Evolutionary conservation across 2,888 invertebrate genomes (phyloP).

Genomic region (Cheilosia variabilis): DNA sequence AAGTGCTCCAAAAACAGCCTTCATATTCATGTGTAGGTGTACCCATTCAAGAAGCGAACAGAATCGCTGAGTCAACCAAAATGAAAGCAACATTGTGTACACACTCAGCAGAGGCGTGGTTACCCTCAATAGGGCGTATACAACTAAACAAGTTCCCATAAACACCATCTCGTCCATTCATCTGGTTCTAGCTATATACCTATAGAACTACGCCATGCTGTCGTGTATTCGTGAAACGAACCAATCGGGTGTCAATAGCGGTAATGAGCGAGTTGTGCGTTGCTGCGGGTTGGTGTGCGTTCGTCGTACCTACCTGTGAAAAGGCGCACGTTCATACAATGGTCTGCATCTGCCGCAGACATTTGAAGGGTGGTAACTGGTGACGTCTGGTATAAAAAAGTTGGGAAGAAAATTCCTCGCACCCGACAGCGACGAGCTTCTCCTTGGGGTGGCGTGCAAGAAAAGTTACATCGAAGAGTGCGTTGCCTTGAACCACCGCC

Average conservation of each 20-base stretch:
- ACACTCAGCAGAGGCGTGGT: slow-evolving; percentile 63
- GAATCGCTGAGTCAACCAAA: slow-evolving; percentile 67
- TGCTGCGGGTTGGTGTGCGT: slow-evolving; percentile 18
- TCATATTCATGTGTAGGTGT: neutral
- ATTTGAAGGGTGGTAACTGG: slow-evolving; percentile 39
- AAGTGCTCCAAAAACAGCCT: slow-evolving; percentile 24
- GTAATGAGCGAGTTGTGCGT: slow-evolving; percentile 11
- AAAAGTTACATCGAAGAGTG: slow-evolving; percentile 36
- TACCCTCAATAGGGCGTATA: slow-evolving; percentile 64
- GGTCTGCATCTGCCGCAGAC: slow-evolving; percentile 10
- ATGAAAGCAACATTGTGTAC: slow-evolving; percentile 63
- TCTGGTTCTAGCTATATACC: slow-evolving; percentile 30
- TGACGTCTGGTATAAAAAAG: slow-evolving; percentile 25
- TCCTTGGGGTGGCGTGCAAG: slow-evolving; percentile 21
- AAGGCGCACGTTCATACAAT: slow-evolving; percentile 34
- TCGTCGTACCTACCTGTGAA: slow-evolving; percentile 16
- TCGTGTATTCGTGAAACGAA: slow-evolving; percentile 28
- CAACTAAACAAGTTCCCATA: slow-evolving; percentile 62
- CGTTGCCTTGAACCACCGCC: slow-evolving; percentile 70
- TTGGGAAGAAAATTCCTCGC: neutral
- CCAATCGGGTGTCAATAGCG: slow-evolving; percentile 64
- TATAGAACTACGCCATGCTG: neutral
- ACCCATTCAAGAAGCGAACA: slow-evolving; percentile 17
- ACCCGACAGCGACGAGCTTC: neutral
- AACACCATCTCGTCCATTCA: slow-evolving; percentile 44